phyloP scores from a whole-genome alignment of 2,888 invertebrate genomes.

The Hyposoter didymator region DNA sequence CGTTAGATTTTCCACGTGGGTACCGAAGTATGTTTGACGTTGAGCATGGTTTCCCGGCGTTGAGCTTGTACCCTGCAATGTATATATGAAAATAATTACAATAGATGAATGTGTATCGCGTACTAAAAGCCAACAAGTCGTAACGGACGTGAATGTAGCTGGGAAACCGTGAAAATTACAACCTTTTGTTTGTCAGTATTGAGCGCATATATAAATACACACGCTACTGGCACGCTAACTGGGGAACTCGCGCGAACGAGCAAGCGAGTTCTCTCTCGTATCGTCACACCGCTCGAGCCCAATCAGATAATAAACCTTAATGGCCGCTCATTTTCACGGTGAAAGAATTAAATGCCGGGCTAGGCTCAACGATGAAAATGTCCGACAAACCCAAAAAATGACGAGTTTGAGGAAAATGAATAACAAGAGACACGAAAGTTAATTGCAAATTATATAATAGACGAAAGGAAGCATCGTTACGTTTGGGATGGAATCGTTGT shows the following conservation, averaged over 20 bases:
- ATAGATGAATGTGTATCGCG: slow-evolving; percentile 4
- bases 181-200: not conserved
- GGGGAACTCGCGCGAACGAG: slow-evolving; percentile 52
- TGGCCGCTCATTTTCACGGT: slow-evolving; percentile 72
- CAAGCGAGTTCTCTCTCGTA: slow-evolving; percentile 58
- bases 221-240: slow-evolving; percentile 41
- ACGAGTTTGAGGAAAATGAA: slow-evolving; percentile 25
- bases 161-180: not conserved
- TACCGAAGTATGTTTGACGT: slow-evolving; percentile 63
- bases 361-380: slow-evolving; percentile 42
- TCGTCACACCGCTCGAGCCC: slow-evolving; percentile 69
- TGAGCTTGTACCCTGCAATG: not conserved
- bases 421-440: not conserved
- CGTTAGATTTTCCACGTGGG: slow-evolving; percentile 72
- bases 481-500: not conserved
- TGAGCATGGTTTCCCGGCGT: slow-evolving; percentile 25
- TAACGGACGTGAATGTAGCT: not conserved
- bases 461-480: slow-evolving; percentile 1
- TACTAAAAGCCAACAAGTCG: not conserved
- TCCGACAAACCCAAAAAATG: slow-evolving; percentile 23
- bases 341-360: slow-evolving; percentile 67
- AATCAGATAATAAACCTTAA: slow-evolving; percentile 70
- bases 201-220: not conserved
- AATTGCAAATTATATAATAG: not conserved
- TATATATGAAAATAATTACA: slow-evolving; percentile 26